Evolutionary conservation across 2,113 vertebrate species (phyloP).

Genomic region (Oryzias curvinotus): DNA sequence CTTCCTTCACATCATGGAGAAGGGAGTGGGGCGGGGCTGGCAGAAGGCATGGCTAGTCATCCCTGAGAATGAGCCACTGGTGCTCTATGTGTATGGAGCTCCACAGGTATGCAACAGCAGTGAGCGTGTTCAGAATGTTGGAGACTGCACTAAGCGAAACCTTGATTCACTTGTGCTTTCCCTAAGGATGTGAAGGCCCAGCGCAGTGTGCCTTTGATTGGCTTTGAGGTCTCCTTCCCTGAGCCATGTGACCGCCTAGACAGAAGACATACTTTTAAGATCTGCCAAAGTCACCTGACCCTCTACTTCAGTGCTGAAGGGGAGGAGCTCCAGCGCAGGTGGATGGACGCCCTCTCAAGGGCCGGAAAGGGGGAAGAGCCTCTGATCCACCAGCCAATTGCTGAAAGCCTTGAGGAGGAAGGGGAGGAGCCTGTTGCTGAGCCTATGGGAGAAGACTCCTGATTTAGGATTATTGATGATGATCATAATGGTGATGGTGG

Average conservation of each 20-base stretch:
- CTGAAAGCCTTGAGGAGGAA: slow-evolving; percentile 81
- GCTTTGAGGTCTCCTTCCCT: slow-evolving; percentile 84
- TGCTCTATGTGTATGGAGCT: slow-evolving; percentile 90
- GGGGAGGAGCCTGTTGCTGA: slow-evolving; percentile 65
- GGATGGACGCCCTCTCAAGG: slow-evolving; percentile 84
- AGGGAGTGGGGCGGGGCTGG: slow-evolving; percentile 84
- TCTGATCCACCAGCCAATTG: slow-evolving; percentile 70
- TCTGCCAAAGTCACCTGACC: slow-evolving; percentile 89
- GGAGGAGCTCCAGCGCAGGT: slow-evolving; percentile 85
- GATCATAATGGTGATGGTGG: background rate
- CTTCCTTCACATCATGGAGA: slow-evolving; percentile 91
- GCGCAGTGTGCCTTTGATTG: slow-evolving; percentile 88
- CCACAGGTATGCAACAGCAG: slow-evolving; percentile 79
- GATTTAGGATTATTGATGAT: slow-evolving; percentile 50
- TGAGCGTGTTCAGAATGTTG: too few species aligned
- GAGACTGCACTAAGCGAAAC: background rate
- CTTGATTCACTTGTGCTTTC: background rate
- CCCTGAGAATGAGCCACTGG: slow-evolving; percentile 88
- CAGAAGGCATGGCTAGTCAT: slow-evolving; percentile 91
- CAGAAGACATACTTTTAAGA: slow-evolving; percentile 86
- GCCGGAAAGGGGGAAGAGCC: slow-evolving; percentile 85
- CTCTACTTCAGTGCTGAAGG: slow-evolving; percentile 89
- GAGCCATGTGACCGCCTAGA: slow-evolving; percentile 87
- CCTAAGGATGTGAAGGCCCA: slow-evolving; percentile 89
- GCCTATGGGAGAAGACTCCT: slow-evolving; percentile 69